Percentiles rank a stretch among this genome's conserved stretches.
Evolutionary conservation across 37 sponge, comb jelly and placozoan genomes (phyloP).

Genomic region (Hexactinellida sp.): DNA sequence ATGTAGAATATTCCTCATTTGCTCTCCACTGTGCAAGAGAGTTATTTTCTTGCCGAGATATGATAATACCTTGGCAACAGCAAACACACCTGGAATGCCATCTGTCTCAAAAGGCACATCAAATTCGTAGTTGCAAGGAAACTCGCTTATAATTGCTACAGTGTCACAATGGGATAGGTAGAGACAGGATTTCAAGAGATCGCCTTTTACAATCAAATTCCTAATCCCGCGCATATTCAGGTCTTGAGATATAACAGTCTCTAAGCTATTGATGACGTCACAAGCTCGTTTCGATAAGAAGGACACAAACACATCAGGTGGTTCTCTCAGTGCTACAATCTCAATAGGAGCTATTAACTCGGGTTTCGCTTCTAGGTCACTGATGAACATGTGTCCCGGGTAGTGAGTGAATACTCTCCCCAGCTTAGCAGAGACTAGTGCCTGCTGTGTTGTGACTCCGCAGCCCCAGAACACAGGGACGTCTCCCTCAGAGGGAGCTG

Average conservation of each 20-base stretch:
- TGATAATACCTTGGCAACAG: conserved; percentile 40
- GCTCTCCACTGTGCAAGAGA: background rate
- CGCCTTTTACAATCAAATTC: conserved; percentile 23
- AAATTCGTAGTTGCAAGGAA: conserved; percentile 32
- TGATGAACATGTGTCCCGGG: conserved; percentile 76
- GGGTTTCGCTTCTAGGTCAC: conserved; percentile 24
- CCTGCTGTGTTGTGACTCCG: conserved; percentile 50
- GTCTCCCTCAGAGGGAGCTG: conserved; percentile 12
- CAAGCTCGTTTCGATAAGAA: background rate
- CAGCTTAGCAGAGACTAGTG: conserved; percentile 28
- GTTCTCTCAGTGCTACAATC: background rate
- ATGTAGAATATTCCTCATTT: background rate
- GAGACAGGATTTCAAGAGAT: conserved; percentile 35
- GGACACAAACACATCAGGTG: background rate
- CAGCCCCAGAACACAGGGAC: conserved; percentile 92
- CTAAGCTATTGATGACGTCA: conserved; percentile 12
- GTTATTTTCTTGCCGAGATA: conserved; percentile 34
- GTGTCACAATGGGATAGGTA: conserved; percentile 38
- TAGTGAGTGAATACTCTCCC: conserved; percentile 51
- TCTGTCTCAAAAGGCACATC: conserved; percentile 56
- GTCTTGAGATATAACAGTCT: conserved; percentile 41
- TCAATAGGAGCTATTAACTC: background rate
- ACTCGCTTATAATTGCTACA: conserved; percentile 53
- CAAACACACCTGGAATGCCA: conserved; percentile 51
- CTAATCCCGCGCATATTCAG: conserved; percentile 25